Percentiles rank a stretch among this genome's conserved stretches.
These are phyloP conservation scores for Saxicola maurus DNA, from an alignment of 2,797 vertebrate genomes.

Conservation along the genomic window DNA sequence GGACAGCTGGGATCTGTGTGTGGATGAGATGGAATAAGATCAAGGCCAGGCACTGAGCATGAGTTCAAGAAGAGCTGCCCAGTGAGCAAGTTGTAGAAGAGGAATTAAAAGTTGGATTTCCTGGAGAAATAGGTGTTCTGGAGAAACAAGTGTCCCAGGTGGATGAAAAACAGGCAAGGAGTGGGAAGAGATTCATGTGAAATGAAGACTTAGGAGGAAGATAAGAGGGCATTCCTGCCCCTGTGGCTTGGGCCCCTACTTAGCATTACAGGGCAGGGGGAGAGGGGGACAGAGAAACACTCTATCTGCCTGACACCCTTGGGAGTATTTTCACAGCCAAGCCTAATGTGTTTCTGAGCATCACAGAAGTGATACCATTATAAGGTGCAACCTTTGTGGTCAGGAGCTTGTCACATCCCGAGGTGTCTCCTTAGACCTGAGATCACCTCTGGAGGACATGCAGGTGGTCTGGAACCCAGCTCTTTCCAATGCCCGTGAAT, in stretches of 20 bases:
- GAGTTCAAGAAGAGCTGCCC: not conserved
- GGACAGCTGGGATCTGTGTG: not conserved
- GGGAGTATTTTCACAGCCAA: not conserved
- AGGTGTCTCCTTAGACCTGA: too few relatives aligned
- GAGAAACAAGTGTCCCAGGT: not conserved
- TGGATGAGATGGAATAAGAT: not conserved
- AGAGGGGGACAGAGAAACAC: rapidly evolving
- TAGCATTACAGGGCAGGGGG: rapidly evolving
- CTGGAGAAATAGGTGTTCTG: not conserved
- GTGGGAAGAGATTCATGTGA: not conserved
- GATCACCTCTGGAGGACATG: too few relatives aligned
- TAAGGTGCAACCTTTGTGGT: not conserved
- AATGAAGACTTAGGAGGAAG: not conserved
- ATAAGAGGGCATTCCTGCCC: not conserved
- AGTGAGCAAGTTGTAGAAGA: not conserved
- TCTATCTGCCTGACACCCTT: not conserved
- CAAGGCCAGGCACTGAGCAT: not conserved
- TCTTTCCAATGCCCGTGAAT: too few relatives aligned
- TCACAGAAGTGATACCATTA: not conserved
- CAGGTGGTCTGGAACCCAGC: too few relatives aligned
- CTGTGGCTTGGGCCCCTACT: not conserved
- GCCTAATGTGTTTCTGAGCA: not conserved
- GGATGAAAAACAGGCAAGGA: not conserved
- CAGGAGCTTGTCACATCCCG: too few relatives aligned
- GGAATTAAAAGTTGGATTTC: not conserved